Conservation (phyloP, 2,797 vertebrate species). For the Rhinella marina region DNA sequence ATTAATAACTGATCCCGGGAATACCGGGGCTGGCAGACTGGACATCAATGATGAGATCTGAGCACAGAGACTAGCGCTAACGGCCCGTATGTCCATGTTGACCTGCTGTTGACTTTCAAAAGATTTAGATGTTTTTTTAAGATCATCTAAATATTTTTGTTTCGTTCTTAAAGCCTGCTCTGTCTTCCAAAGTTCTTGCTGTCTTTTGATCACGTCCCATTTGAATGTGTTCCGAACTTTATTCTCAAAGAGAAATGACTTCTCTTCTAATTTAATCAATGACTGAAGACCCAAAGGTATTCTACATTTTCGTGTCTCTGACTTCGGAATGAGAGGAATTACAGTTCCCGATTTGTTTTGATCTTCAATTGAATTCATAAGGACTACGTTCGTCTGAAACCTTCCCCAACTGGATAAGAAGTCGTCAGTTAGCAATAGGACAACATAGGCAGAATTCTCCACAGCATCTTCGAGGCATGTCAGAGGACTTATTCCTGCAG, state of each 20-base stretch:
- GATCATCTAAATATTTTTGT: background rate
- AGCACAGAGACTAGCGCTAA: no score
- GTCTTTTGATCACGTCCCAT: slow-evolving; percentile 41
- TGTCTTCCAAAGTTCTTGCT: slow-evolving; percentile 64
- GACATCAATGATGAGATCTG: background rate
- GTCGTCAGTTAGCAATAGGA: slow-evolving; percentile 86
- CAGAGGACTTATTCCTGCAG: slow-evolving; percentile 79
- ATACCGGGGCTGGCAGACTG: background rate
- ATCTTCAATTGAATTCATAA: slow-evolving; percentile 83
- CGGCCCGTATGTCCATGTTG: background rate
- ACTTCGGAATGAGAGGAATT: slow-evolving; percentile 83
- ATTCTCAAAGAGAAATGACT: slow-evolving; percentile 64
- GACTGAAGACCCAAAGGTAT: slow-evolving; percentile 69
- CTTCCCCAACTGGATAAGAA: slow-evolving; percentile 78
- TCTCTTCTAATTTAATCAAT: slow-evolving; percentile 76
- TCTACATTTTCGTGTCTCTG: slow-evolving; percentile 66
- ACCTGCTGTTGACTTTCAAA: background rate
- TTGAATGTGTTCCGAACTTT: slow-evolving; percentile 72
- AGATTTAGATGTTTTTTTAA: background rate
- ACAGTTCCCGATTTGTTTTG: slow-evolving; percentile 79
- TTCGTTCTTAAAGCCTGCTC: slow-evolving; percentile 58
- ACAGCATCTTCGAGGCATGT: slow-evolving; percentile 85
- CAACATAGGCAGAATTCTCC: slow-evolving; percentile 85
- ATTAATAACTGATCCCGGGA: slow-evolving; percentile 64
- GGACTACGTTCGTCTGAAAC: slow-evolving; percentile 78